These are phyloP conservation scores for Drosophila lutescens DNA, from an alignment of 2,888 invertebrate species.

Conservation along the genomic window DNA sequence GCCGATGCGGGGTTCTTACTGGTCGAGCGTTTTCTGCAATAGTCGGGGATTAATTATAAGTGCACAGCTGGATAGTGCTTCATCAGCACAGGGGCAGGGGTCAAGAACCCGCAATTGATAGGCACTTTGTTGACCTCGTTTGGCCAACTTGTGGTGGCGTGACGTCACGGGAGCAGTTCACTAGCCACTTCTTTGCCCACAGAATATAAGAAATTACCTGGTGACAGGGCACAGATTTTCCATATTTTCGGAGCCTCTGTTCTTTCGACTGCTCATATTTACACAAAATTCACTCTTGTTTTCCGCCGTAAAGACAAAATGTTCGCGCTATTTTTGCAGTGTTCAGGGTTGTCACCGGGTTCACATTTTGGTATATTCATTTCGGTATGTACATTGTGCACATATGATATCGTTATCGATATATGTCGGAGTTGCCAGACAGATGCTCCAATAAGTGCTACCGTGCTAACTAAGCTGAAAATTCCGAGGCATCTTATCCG, in stretches of 20 bases:
- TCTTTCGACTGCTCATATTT: conserved; percentile 80
- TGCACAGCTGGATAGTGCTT: conserved; percentile 37
- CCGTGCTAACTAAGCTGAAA: background rate
- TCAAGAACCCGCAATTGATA: conserved; percentile 65
- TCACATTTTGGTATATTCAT: background rate
- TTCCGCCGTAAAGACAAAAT: conserved; percentile 56
- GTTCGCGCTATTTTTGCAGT: conserved; percentile 66
- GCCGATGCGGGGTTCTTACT: conserved; percentile 51
- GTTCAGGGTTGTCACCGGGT: conserved; percentile 13
- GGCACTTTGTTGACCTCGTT: conserved; percentile 50
- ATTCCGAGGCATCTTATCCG: background rate
- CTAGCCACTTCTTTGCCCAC: background rate
- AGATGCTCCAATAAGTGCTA: background rate
- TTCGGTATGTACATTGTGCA: too few relatives aligned
- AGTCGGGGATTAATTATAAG: conserved; percentile 27
- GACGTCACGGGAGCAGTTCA: conserved; percentile 53
- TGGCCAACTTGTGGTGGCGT: conserved; percentile 28
- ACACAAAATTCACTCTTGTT: conserved; percentile 46
- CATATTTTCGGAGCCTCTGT: conserved; percentile 77
- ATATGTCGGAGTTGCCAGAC: conserved; percentile 2
- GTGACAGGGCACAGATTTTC: conserved; percentile 82
- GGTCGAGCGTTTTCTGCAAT: conserved; percentile 79
- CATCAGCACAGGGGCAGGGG: conserved; percentile 62
- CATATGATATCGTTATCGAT: conserved; percentile 3
- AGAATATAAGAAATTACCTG: conserved; percentile 66